These are phyloP conservation scores for Archilochus colubris DNA, from an alignment of 2,113 vertebrate species.

Conservation along the genomic window DNA sequence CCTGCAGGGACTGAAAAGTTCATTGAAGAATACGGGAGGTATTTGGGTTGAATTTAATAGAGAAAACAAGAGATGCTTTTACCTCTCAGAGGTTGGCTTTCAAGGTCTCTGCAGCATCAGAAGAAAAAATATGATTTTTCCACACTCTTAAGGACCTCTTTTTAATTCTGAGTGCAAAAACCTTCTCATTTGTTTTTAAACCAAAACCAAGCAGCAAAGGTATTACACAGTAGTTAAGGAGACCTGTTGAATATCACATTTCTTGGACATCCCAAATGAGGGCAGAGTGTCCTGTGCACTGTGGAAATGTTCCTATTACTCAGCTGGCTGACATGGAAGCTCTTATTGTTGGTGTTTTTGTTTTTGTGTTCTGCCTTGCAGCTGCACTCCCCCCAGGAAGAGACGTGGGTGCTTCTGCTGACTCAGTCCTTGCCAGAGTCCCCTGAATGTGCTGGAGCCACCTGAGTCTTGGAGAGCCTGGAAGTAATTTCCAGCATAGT, in stretches of 20 bases:
- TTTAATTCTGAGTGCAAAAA: not conserved
- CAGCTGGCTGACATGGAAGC: conserved; percentile 49
- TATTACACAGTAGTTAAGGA: not conserved
- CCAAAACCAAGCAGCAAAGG: not conserved
- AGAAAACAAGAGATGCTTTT: not conserved
- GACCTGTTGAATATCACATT: not conserved
- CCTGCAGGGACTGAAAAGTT: not conserved
- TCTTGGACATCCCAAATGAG: not conserved
- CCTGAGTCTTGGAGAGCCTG: conserved; percentile 34
- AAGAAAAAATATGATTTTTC: not conserved
- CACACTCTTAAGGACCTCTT: not conserved
- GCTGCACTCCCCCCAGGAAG: conserved; percentile 37
- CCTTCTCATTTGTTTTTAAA: not conserved
- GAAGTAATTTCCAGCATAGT: conserved; percentile 36
- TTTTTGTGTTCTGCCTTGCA: conserved; percentile 54
- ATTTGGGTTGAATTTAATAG: not conserved
- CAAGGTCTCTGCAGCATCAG: not conserved
- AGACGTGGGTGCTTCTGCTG: conserved; percentile 29
- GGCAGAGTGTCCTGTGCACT: conserved; percentile 17
- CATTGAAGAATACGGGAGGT: not conserved
- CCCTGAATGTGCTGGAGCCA: not conserved
- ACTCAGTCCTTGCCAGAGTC: conserved; percentile 23
- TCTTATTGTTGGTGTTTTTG: conserved; percentile 42
- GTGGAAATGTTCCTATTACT: conserved; percentile 46
- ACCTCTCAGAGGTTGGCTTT: not conserved